These are phyloP conservation scores for Fragariocoptes setiger DNA, from an alignment of 1,140 invertebrate species.

Conservation along the genomic window DNA sequence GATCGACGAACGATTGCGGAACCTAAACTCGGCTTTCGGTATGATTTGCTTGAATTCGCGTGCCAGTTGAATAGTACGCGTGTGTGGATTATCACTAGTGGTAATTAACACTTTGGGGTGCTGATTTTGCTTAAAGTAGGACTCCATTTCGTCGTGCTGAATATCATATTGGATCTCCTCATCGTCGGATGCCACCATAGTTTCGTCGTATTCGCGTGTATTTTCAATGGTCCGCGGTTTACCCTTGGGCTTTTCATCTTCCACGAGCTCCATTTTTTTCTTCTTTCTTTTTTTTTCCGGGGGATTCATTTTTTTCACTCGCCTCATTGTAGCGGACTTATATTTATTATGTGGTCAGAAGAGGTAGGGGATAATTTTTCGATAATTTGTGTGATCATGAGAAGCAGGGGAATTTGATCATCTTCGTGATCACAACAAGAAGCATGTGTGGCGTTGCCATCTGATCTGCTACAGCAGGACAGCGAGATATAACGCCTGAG, in stretches of 20 bases:
- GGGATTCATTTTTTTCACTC: too few species aligned
- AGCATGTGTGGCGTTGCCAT: too few species aligned
- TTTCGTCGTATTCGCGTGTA: constrained; percentile 62
- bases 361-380: too few species aligned
- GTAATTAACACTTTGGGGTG: constrained; percentile 83
- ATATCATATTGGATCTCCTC: constrained; percentile 40
- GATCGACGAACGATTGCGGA: constrained; percentile 47
- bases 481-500: too few species aligned
- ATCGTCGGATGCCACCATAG: constrained; percentile 42
- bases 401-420: too few species aligned
- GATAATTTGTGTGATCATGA: too few species aligned
- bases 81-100: constrained; percentile 57
- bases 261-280: background rate
- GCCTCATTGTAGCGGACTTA: too few species aligned
- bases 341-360: too few species aligned
- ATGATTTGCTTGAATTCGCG: constrained; percentile 60
- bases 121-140: constrained; percentile 50
- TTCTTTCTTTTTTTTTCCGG: background rate
- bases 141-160: constrained; percentile 50
- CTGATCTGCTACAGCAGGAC: too few species aligned
- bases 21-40: constrained; percentile 49
- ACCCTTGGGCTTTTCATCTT: constrained; percentile 24
- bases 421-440: too few species aligned
- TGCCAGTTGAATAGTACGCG: constrained; percentile 67
- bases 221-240: constrained; percentile 71